Evolutionary conservation across 2,113 vertebrate species (phyloP).

Genomic region (Stigmatopora argus): DNA sequence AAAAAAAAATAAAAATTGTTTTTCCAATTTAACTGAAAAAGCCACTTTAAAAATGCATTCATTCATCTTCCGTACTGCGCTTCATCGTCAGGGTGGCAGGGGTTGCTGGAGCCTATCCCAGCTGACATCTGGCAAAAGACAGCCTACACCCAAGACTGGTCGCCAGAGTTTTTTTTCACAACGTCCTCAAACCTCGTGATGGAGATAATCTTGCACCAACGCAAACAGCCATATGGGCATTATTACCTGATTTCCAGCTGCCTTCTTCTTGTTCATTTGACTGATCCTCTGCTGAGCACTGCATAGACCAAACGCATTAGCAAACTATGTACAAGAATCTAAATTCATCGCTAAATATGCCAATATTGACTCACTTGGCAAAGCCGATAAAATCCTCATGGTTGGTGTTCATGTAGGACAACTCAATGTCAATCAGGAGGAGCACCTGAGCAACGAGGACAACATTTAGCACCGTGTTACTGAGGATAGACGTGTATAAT

Average conservation of each 20-base stretch:
- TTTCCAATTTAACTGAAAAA: too few species aligned
- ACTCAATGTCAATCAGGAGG: slow-evolving; percentile 94
- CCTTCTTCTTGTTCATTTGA: slow-evolving; percentile 95
- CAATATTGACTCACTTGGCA: slow-evolving; percentile 82
- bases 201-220: too few species aligned
- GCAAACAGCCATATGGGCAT: not conserved
- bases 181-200: too few species aligned
- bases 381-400: slow-evolving; percentile 99
- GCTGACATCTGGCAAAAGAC: too few species aligned
- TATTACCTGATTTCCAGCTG: slow-evolving; percentile 89
- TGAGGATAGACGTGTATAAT: too few species aligned
- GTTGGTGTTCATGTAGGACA: slow-evolving; percentile 99
- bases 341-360: not conserved
- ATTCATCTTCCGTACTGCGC: too few species aligned
- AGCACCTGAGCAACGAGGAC: slow-evolving; percentile 74
- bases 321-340: not conserved
- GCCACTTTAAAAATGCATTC: too few species aligned
- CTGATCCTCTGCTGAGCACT: slow-evolving; percentile 96
- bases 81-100: too few species aligned
- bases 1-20: too few species aligned
- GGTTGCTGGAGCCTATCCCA: too few species aligned
- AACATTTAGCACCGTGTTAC: not conserved
- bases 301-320: slow-evolving; percentile 18
- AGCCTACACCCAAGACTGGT: too few species aligned
- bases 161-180: too few species aligned